Conservation (phyloP, 2,797 vertebrate species). For the Smutsia gigantea region DNA sequence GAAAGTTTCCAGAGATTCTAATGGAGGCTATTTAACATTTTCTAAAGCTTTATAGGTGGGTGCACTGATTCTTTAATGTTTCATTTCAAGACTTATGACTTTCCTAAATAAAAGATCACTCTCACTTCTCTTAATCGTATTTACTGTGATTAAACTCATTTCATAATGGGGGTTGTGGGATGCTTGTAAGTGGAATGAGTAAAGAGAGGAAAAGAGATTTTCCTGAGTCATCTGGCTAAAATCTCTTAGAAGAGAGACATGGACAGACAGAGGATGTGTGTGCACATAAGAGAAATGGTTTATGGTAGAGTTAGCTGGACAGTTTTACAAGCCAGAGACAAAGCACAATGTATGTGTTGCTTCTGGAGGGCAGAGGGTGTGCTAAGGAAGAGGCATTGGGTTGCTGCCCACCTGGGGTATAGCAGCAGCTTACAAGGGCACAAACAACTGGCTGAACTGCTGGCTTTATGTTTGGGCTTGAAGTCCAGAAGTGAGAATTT, state of each 20-base stretch:
- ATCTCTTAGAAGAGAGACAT: background rate
- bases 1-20: conserved; percentile 16
- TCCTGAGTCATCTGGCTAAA: background rate
- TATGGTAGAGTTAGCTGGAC: background rate
- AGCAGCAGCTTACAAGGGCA: background rate
- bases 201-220: background rate
- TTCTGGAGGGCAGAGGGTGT: background rate
- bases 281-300: background rate
- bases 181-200: background rate
- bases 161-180: background rate
- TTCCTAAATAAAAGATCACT: background rate
- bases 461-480: background rate
- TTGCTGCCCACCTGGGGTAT: background rate
- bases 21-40: background rate
- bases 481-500: conserved; percentile 21
- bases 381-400: background rate
- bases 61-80: conserved; percentile 23
- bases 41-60: background rate
- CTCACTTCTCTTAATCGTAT: background rate
- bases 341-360: background rate
- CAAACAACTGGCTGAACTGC: background rate
- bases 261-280: background rate
- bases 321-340: background rate
- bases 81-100: background rate
- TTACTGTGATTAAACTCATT: background rate